These are phyloP conservation scores for Eulemur macaco DNA, from an alignment of 2,113 vertebrate genomes.

Conservation along the genomic window DNA sequence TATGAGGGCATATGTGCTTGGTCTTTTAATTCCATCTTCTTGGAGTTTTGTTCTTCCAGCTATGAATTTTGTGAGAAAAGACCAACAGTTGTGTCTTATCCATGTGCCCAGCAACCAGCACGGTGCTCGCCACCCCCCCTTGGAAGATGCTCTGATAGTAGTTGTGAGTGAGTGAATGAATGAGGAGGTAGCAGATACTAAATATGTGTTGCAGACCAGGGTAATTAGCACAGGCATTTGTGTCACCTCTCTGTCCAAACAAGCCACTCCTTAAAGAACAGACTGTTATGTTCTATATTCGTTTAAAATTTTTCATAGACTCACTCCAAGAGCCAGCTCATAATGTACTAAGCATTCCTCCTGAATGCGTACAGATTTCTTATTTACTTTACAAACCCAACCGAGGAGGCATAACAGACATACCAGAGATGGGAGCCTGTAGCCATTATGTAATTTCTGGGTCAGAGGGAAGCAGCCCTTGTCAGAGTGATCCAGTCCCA, in stretches of 20 bases:
- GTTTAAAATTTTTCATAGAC: not conserved
- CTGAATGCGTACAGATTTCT: not conserved
- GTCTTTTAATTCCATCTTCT: not conserved
- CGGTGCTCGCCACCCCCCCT: not conserved
- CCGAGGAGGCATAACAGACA: not conserved
- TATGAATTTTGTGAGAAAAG: not conserved
- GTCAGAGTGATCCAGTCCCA: not conserved
- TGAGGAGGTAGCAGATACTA: not conserved
- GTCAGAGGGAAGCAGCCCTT: not conserved
- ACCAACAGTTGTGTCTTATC: not conserved
- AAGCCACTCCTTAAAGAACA: not conserved
- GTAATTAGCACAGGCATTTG: not conserved
- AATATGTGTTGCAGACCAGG: not conserved
- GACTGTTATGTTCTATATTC: not conserved
- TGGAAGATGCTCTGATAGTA: not conserved
- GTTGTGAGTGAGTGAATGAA: not conserved
- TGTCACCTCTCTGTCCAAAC: not conserved
- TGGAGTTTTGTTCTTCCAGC: not conserved
- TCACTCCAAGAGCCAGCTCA: not conserved
- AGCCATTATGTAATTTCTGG: not conserved
- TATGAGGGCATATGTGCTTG: not conserved
- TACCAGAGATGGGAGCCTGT: not conserved
- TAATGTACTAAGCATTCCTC: not conserved
- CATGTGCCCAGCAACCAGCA: not conserved
- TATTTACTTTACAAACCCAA: not conserved